Base-by-base conservation (phyloP, 2,797 vertebrate genomes). In the Luscinia luscinia region DNA sequence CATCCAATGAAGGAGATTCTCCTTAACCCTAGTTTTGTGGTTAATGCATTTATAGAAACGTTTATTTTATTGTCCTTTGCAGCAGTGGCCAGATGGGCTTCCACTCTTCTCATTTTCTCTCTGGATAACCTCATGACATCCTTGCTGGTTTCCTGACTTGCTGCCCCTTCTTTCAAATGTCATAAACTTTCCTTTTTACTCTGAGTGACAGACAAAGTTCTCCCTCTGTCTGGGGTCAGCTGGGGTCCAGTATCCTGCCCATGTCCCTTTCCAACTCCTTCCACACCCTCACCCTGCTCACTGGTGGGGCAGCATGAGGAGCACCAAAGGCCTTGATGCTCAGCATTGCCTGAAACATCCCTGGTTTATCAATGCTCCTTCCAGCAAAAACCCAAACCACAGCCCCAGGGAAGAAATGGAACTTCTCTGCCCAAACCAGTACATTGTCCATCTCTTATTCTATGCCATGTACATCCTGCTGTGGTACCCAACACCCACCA, bases 201-300 rank as follows among this genome's bases (percentile, higher is more conserved):
- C 34, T 57, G 51, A 66, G 43, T 49, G 58, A 32, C 32, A 57
- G 58, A 74, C 20, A 41, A 66, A 74, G 26, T 49, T 74, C 32
- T 55, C 32, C 26, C 17, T 52, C 46, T 18, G 54, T 22, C 62
- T 52, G 22, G 27, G 10, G 27, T 68, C 46, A n/a, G n/a, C 5
- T 68, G 23, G 15, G 15, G 23, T 68, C 23, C n/a, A 59, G 6
- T 28, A 27, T 51, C 38, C n/a, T 51, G 54, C 28, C 27, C 27
- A 68, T 38, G 38, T 13, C 54, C n/a, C 23, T 68, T 76, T 75
- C 6, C 15, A 67, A 6, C 7, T 45, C 62, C 10, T n/a, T 67
- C 76, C 19, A 76, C 27, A 59, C 3, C 5, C 18, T 22, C 15
- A 51, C 23, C 6, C 22, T 52, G 20, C 27, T 59, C 0, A 0